phyloP scores from a whole-genome alignment of 1,140 invertebrate species.

The Drosophila pseudoananassae region DNA sequence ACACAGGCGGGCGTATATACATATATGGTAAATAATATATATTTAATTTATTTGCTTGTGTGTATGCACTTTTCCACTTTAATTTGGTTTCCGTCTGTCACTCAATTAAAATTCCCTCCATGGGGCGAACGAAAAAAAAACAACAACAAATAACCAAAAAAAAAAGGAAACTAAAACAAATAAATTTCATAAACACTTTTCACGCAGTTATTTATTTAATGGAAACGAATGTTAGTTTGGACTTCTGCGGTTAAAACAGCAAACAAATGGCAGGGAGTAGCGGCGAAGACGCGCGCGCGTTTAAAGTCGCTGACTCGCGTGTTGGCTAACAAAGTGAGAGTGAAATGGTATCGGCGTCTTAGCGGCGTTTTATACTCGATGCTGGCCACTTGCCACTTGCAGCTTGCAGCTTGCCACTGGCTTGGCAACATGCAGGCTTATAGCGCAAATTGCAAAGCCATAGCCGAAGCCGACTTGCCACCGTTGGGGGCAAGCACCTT shows the following conservation, averaged over 20 bases:
- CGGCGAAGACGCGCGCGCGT: slow-evolving; percentile 19
- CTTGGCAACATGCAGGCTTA: slow-evolving; percentile 7
- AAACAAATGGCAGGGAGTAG: slow-evolving; percentile 7
- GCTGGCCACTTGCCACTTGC: slow-evolving; percentile 18
- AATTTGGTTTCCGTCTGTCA: slow-evolving; percentile 27
- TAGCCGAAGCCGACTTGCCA: slow-evolving; percentile 13
- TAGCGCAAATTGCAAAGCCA: slow-evolving; percentile 15
- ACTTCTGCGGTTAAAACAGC: neutral
- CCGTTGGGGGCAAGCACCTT: slow-evolving; percentile 72
- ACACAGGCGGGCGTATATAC: neutral
- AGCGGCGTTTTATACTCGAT: slow-evolving; percentile 63
- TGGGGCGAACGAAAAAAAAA: slow-evolving; percentile 9
- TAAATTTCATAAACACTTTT: slow-evolving; percentile 49
- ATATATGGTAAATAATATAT: slow-evolving; percentile 21
- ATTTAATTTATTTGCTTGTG: slow-evolving; percentile 25
- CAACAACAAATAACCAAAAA: slow-evolving; percentile 11
- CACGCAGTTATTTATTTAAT: slow-evolving; percentile 37
- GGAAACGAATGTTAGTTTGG: neutral
- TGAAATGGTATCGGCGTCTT: slow-evolving; percentile 62
- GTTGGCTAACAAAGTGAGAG: slow-evolving; percentile 77
- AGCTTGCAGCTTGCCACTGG: slow-evolving; percentile 12
- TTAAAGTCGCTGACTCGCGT: slow-evolving; percentile 41
- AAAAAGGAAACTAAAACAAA: slow-evolving; percentile 21
- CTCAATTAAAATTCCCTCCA: slow-evolving; percentile 50
- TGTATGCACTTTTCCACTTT: slow-evolving; percentile 19